Percentiles rank a stretch among this genome's conserved stretches.
phyloP scores from a whole-genome alignment of 2,888 invertebrate species.

The Mantis religiosa region DNA sequence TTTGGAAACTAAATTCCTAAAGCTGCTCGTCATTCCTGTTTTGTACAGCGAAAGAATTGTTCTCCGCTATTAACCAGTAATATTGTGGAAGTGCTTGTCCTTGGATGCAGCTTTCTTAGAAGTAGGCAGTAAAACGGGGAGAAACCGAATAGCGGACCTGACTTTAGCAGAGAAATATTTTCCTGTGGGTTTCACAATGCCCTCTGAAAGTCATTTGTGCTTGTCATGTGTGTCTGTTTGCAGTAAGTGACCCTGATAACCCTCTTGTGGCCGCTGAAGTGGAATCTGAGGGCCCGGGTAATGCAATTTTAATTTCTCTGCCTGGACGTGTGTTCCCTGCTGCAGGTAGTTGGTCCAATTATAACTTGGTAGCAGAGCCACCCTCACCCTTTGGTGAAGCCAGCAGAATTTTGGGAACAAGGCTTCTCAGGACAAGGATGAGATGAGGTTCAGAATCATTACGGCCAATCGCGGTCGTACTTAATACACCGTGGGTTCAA shows the following conservation, averaged over 20 bases:
- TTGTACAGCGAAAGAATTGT: too few species aligned
- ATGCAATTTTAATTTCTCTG: neutral
- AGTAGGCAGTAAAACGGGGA: neutral
- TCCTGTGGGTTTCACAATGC: neutral
- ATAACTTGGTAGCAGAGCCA: neutral
- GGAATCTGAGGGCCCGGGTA: neutral
- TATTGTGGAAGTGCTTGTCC: too few species aligned
- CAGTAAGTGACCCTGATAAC: neutral
- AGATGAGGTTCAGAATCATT: too few species aligned
- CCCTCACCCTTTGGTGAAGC: neutral
- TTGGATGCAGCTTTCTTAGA: neutral
- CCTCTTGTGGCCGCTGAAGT: neutral
- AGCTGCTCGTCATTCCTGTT: too few species aligned
- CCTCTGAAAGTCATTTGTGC: neutral
- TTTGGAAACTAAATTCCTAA: too few species aligned
- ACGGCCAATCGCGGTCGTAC: too few species aligned
- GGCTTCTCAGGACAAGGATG: too few species aligned
- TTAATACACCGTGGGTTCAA: too few species aligned
- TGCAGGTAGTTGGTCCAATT: neutral
- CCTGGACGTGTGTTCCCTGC: neutral
- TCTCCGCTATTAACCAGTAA: too few species aligned
- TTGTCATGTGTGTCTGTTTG: neutral
- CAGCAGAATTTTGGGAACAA: neutral
- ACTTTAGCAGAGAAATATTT: neutral
- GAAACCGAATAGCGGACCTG: neutral